These are phyloP conservation scores for Whitmania pigra DNA, from an alignment of 1,140 invertebrate species.

Conservation along the genomic window DNA sequence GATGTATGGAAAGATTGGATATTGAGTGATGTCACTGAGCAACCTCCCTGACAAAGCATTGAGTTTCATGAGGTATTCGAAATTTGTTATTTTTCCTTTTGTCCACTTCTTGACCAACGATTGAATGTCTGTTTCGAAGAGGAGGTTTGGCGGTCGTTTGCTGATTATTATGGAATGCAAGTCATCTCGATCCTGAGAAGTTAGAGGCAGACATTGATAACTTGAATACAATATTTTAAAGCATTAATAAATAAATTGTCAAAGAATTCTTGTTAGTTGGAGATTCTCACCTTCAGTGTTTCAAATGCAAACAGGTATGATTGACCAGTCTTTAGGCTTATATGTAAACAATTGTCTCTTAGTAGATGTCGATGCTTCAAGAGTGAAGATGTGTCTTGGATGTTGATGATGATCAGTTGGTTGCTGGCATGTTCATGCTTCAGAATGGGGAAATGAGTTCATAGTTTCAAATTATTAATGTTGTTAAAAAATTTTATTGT, in stretches of 20 bases:
- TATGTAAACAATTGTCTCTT: neutral
- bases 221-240: neutral
- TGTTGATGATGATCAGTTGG: too few species aligned
- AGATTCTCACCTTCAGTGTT: neutral
- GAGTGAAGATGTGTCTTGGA: neutral
- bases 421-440: too few species aligned
- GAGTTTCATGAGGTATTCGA: conserved; percentile 3
- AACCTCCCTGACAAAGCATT: neutral
- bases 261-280: too few species aligned
- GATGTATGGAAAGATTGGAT: neutral
- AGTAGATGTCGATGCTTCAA: neutral
- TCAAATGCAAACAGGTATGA: conserved; percentile 2
- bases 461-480: too few species aligned
- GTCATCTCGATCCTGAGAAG: neutral
- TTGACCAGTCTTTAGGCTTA: neutral
- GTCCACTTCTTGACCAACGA: neutral
- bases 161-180: neutral
- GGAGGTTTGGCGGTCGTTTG: neutral
- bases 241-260: too few species aligned
- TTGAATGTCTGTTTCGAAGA: neutral
- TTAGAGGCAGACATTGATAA: neutral
- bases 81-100: neutral
- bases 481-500: too few species aligned
- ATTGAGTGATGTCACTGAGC: conserved; percentile 1
- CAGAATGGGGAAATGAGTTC: too few species aligned